Base-by-base conservation (phyloP, 2,888 invertebrate genomes). In the Patella caerulea region DNA sequence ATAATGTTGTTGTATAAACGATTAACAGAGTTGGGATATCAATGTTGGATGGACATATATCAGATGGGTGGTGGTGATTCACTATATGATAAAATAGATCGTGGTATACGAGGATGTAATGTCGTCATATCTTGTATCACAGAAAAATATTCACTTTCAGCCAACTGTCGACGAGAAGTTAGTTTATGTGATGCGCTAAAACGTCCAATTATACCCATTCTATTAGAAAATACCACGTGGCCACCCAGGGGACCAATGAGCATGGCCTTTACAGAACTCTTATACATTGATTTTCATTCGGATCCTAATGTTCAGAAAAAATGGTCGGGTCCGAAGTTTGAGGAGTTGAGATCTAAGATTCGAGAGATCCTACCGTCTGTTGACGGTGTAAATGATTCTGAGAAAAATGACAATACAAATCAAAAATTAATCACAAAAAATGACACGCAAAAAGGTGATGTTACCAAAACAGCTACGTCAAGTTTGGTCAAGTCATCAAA, bases 221-320 rank as follows among this genome's bases (percentile, higher is more conserved):
- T 90, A 73, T 77, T 91, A 76, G 91, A 91, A 79, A 78, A 84
- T 71, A 85, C 84, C 78, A 81, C 85, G 29, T 91, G 90, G 90
- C 91, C 91, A 52, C 91, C 90, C 11, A 84, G 83, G 72, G 91
- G 90, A 17, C 90, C 91, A 29, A 90, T 91, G 90, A 86, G 89
- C 77, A 88, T 89, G 88, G 85, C 88, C 7, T 86, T 91, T 76
- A 88, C 89, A 45, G 88, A 89, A 78, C 81, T 90, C 9, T 79
- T 88, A 0, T 90, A 86, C 79, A 86, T 91, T 24, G 85, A 89
- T 78, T 88, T 88, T 77, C 81, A 81, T 73, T 76, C 79, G 34
- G 84, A 86, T 74, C 82, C 76, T 19, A 65, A 77, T 3, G 75
- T 85, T 7, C 86, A 87, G 77, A 78, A 79, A 52, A 81, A 71